Evolutionary conservation across 2,888 invertebrate species (phyloP), one percentile per base, ranked within the genome.

Genomic region (Allygus modestus): DNA sequence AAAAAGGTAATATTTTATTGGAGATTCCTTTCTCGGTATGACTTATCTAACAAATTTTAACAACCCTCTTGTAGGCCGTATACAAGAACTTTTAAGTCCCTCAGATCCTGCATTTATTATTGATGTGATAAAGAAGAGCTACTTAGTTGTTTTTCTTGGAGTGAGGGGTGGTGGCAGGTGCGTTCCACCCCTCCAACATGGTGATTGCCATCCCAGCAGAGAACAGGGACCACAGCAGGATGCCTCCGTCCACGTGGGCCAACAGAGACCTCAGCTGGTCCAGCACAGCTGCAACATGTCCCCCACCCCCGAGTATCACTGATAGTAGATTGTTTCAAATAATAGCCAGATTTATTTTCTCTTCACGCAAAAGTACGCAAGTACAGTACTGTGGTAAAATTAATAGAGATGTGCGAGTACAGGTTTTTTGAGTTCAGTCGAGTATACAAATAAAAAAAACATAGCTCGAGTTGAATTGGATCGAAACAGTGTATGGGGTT

Each of bases 161-260:
- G 23, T 61, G 54, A 12, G 83, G 79, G 17, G 79, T 77, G 46
- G 81, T 69, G 20, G 51, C 51, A 15, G 75, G 61, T 1, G 17
- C 12, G 41, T 28, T 28, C 83, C 33, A 65, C 11, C 89, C 87
- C 31, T 77, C 71, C 23, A 91, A 91, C 87, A 91, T 90, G 46
- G 93, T 92, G 87, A 93, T 91, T 85, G 92, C 92, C 88, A 92
- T 92, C 51, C 93, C 93, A 41, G 93, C 92, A 0, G 92, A 91
- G 87, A 93, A 91, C 15, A 93, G 89, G 17, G 92, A 91, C 92
- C 93, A 93, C 83, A 93, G 88, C 41, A 93, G 88, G 75, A 93
- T 88, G 84, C 92, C 92, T 1, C 92, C 91, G 87, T 94, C 93
- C 17, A 93, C 88, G 84, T 90, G 90, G 75, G 89, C 88, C 23